A percentile compares a stretch with the other conserved stretches of the same genome.
Evolutionary conservation across 2,888 invertebrate genomes (phyloP).

Genomic region (Elegia similella): DNA sequence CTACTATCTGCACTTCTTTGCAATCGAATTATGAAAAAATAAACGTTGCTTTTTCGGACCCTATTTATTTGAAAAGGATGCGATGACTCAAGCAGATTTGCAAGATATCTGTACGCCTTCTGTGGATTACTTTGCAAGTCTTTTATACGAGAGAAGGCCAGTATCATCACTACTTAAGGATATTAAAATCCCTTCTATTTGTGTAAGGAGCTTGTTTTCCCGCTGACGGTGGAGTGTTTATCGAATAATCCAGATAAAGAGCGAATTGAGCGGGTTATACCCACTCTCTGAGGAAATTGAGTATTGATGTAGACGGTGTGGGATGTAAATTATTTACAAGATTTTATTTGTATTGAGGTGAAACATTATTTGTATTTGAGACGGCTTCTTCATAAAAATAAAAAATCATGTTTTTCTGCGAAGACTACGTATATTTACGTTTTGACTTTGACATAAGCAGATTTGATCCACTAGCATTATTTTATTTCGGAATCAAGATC

Average conservation of each 20-base stretch:
- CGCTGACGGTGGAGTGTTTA: conserved; percentile 60
- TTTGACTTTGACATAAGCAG: too few species aligned
- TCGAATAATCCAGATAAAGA: conserved; percentile 61
- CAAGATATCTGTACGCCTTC: conserved; percentile 71
- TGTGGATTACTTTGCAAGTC: conserved; percentile 80
- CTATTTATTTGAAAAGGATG: conserved; percentile 77
- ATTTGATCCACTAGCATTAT: too few species aligned
- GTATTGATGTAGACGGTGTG: not conserved
- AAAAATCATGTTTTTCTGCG: too few species aligned
- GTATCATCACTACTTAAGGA: conserved; percentile 80
- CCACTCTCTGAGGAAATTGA: not conserved
- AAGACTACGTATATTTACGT: too few species aligned
- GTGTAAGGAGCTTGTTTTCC: conserved; percentile 77
- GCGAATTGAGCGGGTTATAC: conserved; percentile 36
- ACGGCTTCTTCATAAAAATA: too few species aligned
- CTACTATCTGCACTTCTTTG: conserved; percentile 21
- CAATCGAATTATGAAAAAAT: conserved; percentile 47
- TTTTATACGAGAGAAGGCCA: conserved; percentile 70
- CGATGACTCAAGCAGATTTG: conserved; percentile 80
- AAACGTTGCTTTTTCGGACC: conserved; percentile 58
- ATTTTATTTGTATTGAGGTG: not conserved
- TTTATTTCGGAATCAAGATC: too few species aligned
- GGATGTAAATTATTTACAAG: not conserved
- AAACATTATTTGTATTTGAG: too few species aligned
- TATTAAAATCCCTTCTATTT: conserved; percentile 79